Base-by-base conservation (phyloP, 2,888 invertebrate species). In the Beris chalybata region DNA sequence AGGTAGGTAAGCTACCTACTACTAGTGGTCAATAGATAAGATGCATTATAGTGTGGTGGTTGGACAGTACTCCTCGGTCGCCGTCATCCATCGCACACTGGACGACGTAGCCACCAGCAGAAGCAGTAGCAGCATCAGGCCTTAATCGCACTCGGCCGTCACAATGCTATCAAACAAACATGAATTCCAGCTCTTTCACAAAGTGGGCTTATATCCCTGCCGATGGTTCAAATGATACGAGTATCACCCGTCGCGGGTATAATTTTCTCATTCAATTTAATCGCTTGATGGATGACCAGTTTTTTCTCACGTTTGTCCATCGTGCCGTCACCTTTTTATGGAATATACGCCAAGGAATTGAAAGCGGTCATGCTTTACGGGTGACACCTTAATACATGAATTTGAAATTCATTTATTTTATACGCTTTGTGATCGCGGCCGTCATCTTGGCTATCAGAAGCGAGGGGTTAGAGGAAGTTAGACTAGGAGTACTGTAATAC, bases 221-320 rank as follows among this genome's bases (percentile, higher is more conserved):
- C 5, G 43, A 56, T 47, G 32, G 9, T 54, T 38, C 7, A 38
- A 47, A 30, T 47, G 47, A 59, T 59, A 22, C 22, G 22, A 22
- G 22, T 22, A 59, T 59, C 58, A 31, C 48, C 47, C 58, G 31
- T 47, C 43, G 57, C 47, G 30, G 43, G 68, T 65, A 68, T 68
- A 68, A 68, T 68, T 68, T 68, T 68, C 66, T 54, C 65, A 68
- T 68, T 68, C 58, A 66, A 68, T 68, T 66, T 68, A 68, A 66
- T 68, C 68, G 57, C 63, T 66, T 68, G 66, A 68, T 66, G 63
- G 68, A 68, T 68, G 66, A 66, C 66, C 64, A 65, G 63, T 52
- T 66, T 65, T 68, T 54, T 58, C 52, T 64, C 63, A 64, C 66
- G 61, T 66, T 66, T 66, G 48, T 47, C 47, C 13, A 58, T 58